Conservation (phyloP, 2,113 vertebrate species). For the Vulpes ferrilata region DNA sequence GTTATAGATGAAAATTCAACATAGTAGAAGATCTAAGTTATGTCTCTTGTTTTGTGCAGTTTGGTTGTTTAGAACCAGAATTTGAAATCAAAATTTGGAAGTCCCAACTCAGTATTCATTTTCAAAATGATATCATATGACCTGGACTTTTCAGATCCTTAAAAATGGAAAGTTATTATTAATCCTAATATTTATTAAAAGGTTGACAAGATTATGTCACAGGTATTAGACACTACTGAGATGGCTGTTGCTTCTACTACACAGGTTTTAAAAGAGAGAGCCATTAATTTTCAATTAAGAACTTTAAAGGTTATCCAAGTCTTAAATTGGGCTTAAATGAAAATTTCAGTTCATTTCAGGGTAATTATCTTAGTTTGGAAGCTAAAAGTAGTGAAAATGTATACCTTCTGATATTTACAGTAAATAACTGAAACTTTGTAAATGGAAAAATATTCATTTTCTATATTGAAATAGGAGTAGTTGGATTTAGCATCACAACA, state of each 20-base stretch:
- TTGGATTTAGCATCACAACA: background rate
- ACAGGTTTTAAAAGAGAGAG: slow-evolving; percentile 14
- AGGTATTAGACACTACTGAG: background rate
- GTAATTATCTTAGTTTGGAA: slow-evolving; percentile 47
- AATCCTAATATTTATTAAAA: background rate
- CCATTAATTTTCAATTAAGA: slow-evolving; percentile 74
- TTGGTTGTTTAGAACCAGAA: background rate
- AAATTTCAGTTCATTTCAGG: slow-evolving; percentile 22
- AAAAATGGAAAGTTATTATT: slow-evolving; percentile 12
- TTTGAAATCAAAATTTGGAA: background rate
- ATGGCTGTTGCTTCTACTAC: background rate
- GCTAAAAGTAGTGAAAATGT: slow-evolving; percentile 28
- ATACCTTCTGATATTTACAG: slow-evolving; percentile 10
- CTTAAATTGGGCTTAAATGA: slow-evolving; percentile 42
- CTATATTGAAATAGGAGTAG: background rate
- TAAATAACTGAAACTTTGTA: slow-evolving; percentile 28
- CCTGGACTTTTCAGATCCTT: background rate
- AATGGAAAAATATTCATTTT: background rate
- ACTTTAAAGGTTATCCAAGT: slow-evolving; percentile 64
- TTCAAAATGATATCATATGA: background rate
- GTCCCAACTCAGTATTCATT: background rate
- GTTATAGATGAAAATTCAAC: background rate
- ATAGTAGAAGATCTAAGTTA: background rate
- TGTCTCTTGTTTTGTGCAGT: background rate
- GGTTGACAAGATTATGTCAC: background rate